phyloP scores from a whole-genome alignment of 2,888 invertebrate genomes.

The Idaea biselata region DNA sequence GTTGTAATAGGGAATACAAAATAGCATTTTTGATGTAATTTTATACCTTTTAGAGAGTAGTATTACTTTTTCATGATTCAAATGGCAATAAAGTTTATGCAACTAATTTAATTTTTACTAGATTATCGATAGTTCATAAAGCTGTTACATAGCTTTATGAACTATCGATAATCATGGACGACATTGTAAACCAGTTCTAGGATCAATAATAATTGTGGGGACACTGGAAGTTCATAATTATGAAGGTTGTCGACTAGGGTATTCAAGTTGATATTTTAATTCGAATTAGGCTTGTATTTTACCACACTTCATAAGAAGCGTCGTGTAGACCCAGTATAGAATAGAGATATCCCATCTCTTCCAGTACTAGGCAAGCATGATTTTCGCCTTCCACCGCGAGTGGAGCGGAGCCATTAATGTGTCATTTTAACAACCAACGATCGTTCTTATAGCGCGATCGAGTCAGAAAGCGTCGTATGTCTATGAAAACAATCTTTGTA shows the following conservation, averaged over 20 bases:
- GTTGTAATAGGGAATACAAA: slow-evolving; percentile 6
- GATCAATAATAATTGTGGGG: neutral
- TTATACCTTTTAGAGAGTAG: slow-evolving; percentile 13
- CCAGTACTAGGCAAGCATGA: too few species aligned
- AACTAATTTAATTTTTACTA: slow-evolving; percentile 16
- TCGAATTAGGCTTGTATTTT: too few species aligned
- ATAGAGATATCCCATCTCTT: too few species aligned
- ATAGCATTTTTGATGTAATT: slow-evolving; percentile 2
- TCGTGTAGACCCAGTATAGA: too few species aligned
- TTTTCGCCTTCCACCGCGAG: too few species aligned
- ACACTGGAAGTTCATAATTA: neutral
- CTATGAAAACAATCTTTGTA: too few species aligned
- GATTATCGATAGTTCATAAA: slow-evolving; percentile 12
- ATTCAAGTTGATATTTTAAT: too few species aligned
- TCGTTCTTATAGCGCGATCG: too few species aligned
- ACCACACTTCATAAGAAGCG: too few species aligned
- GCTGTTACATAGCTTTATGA: slow-evolving; percentile 16
- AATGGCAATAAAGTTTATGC: slow-evolving; percentile 19
- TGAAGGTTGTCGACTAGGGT: slow-evolving; percentile 1
- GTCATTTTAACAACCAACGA: too few species aligned
- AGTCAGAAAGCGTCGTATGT: too few species aligned
- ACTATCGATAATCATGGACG: slow-evolving; percentile 3
- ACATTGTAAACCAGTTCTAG: neutral
- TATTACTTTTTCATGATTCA: slow-evolving; percentile 20
- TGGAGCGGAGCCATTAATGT: too few species aligned